Conservation (phyloP, 2,113 vertebrate species). For the Heterocephalus glaber region DNA sequence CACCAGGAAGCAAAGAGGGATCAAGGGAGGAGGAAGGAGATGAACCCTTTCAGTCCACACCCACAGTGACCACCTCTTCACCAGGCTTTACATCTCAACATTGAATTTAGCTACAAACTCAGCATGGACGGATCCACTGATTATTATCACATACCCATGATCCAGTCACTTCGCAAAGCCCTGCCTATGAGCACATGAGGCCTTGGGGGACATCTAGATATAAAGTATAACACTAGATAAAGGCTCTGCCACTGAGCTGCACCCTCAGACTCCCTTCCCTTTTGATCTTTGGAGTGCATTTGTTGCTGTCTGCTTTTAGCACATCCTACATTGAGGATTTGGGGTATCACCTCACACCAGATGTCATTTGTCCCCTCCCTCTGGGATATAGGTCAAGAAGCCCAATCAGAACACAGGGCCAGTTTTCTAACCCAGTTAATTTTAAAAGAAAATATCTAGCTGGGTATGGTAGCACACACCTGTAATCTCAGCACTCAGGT, state of each 20-base stretch:
- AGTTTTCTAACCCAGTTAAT: background rate
- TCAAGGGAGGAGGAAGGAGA: background rate
- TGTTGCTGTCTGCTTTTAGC: background rate
- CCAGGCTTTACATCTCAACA: background rate
- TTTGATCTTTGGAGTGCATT: fast-evolving
- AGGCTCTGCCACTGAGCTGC: background rate
- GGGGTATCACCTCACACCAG: background rate
- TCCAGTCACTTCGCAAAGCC: background rate
- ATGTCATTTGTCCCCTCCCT: background rate
- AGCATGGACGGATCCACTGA: background rate
- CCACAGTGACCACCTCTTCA: background rate
- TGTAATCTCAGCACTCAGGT: background rate
- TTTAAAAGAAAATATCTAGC: constrained; percentile 12
- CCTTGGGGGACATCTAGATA: background rate
- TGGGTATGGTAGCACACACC: background rate
- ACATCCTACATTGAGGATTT: background rate
- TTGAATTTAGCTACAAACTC: background rate
- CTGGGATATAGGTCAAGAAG: background rate
- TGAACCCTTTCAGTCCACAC: background rate
- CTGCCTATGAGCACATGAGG: background rate
- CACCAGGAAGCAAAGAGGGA: background rate
- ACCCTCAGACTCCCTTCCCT: background rate
- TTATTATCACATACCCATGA: too few relatives aligned
- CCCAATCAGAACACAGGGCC: background rate
- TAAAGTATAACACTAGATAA: background rate